phyloP scores from a whole-genome alignment of 2,797 vertebrate species.

The Synanceia verrucosa region DNA sequence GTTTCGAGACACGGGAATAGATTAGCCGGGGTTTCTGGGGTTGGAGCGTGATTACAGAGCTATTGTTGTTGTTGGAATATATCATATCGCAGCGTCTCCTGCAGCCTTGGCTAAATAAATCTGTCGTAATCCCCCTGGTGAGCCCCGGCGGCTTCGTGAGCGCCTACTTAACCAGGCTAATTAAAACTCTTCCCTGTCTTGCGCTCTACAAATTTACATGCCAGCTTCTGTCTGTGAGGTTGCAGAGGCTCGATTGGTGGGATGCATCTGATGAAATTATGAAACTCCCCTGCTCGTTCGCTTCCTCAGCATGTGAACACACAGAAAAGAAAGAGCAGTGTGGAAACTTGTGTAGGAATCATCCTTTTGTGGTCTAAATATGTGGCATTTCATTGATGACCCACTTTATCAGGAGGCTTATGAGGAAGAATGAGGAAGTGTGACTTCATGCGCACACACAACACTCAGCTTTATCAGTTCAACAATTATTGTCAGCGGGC shows the following conservation, averaged over 20 bases:
- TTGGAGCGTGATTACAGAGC: constrained; percentile 78
- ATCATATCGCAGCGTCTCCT: constrained; percentile 81
- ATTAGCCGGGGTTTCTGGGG: constrained; percentile 70
- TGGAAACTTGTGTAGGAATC: constrained; percentile 40
- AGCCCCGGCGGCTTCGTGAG: constrained; percentile 69
- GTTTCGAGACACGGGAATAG: constrained; percentile 73
- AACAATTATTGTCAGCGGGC: constrained; percentile 82
- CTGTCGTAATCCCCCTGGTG: constrained; percentile 80
- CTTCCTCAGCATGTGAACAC: neutral
- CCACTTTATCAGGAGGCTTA: constrained; percentile 76
- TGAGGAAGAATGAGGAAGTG: constrained; percentile 51
- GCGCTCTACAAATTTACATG: constrained; percentile 73
- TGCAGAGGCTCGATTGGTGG: constrained; percentile 44
- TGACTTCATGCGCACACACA: constrained; percentile 29
- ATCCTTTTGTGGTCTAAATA: constrained; percentile 66
- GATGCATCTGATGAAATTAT: constrained; percentile 44
- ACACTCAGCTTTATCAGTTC: constrained; percentile 69
- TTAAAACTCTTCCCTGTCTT: constrained; percentile 83
- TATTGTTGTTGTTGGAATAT: constrained; percentile 81
- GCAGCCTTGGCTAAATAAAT: constrained; percentile 82
- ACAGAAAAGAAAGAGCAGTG: neutral
- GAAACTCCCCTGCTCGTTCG: neutral
- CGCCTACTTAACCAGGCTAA: constrained; percentile 81
- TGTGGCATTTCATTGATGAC: constrained; percentile 76
- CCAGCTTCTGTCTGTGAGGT: constrained; percentile 63